Base-by-base conservation (phyloP, 64 coral and sea anemone genomes). In the Montipora efflorescens region DNA sequence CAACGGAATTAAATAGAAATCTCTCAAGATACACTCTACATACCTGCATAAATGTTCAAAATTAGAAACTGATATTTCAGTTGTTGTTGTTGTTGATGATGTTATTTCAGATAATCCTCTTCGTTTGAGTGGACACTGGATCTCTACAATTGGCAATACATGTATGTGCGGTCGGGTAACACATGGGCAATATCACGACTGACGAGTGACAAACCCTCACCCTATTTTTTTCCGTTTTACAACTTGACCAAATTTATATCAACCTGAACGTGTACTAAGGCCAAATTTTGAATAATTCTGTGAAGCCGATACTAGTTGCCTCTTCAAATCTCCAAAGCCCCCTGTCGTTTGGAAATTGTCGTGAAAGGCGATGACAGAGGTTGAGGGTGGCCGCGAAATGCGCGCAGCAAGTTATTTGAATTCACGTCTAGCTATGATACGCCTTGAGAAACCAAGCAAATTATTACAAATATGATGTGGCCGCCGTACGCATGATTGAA, bases 21-120 rank as follows among this genome's bases (percentile, higher is more conserved):
- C 66, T 70, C 62, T 70, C 45, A 23, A 19, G 8, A 84, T 4
- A 36, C 45, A 50, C 61, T 69, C 15, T 70, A 44, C 82, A 84
- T 86, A 72, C 82, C 64, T 86, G 71, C 82, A 62, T 86, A 64
- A 62, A 86, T 86, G 62, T 47, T 72, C 19, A 20, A 50, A n/a
- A 36, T 7, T 15, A 21, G 59, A 43, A 44, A 43, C 16, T 45
- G 80, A 49, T 16, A 86, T 48, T 86, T 86, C 82, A 8, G 61
- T 71, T 50, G 16, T 21, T 69, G 2, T 11, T 72, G 82, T 86
- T 86, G 28, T 67, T 43, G 36, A 25, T 47, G 64, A 44, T 48
- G 59, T 19, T 64, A 84, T 47, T 72, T 50, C 19, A 71, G 36
- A 72, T 71, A 71, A 86, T 86, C 62, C 44, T 51, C 8, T 50